These are phyloP conservation scores for Eristalis intricaria DNA, from an alignment of 2,888 invertebrate genomes.

Conservation along the genomic window DNA sequence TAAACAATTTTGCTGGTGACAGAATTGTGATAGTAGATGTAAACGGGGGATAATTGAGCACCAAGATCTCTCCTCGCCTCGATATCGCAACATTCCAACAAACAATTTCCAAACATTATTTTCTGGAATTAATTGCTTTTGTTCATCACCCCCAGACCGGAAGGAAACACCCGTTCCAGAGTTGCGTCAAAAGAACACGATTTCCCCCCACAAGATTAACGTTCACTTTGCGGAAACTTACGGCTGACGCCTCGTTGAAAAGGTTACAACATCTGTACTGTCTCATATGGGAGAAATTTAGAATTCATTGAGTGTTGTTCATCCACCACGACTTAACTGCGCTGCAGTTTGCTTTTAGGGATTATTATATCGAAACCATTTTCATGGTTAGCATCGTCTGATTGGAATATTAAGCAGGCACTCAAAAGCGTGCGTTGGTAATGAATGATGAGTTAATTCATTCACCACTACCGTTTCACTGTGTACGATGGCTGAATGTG, in stretches of 20 bases:
- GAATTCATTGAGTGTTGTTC: background rate
- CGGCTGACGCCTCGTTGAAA: background rate
- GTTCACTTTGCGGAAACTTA: background rate
- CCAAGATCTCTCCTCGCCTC: too few species aligned
- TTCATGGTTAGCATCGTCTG: background rate
- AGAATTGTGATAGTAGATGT: background rate
- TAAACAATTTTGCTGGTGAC: background rate
- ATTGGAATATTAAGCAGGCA: slow-evolving; percentile 18
- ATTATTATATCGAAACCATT: background rate
- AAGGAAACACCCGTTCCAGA: background rate
- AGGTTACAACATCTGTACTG: background rate
- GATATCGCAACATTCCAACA: background rate
- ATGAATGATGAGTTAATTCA: slow-evolving; percentile 25
- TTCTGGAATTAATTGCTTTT: background rate
- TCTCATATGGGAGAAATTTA: background rate
- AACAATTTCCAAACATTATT: background rate
- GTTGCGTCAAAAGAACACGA: background rate
- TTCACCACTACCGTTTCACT: slow-evolving; percentile 7
- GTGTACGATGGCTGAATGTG: background rate
- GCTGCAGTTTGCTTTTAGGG: background rate
- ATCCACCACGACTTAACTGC: background rate
- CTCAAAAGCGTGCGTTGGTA: background rate
- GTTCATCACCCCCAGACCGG: background rate
- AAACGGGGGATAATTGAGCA: too few species aligned
- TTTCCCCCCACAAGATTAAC: background rate